Conservation (phyloP, 2,888 invertebrate species). For the Bhutanitis thaidina region DNA sequence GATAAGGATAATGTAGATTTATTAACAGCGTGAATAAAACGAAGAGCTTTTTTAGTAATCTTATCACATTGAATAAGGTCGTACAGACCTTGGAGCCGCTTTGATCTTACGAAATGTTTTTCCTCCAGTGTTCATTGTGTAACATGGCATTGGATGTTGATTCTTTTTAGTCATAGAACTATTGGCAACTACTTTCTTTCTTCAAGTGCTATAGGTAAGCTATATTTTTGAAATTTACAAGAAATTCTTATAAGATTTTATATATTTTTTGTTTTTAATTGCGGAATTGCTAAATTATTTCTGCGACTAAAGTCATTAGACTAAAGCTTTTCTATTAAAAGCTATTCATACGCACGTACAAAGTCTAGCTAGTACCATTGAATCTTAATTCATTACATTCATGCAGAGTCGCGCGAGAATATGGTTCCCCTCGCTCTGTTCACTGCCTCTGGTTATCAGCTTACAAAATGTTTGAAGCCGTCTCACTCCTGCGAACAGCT, state of each 20-base stretch:
- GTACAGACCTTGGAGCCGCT: conserved; percentile 49
- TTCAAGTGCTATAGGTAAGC: too few species aligned
- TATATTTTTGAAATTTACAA: too few species aligned
- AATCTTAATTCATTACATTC: conserved; percentile 78
- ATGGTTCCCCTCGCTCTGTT: conserved; percentile 76
- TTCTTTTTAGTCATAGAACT: neutral
- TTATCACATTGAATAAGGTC: conserved; percentile 47
- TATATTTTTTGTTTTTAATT: too few species aligned
- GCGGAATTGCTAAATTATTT: neutral
- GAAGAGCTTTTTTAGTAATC: conserved; percentile 44
- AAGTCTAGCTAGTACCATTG: conserved; percentile 61
- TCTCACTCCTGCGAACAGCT: conserved; percentile 57
- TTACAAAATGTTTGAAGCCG: conserved; percentile 73
- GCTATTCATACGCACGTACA: conserved; percentile 54
- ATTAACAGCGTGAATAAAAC: conserved; percentile 29
- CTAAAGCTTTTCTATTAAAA: conserved; percentile 47
- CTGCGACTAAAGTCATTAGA: neutral
- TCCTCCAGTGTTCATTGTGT: conserved; percentile 46
- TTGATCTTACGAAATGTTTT: conserved; percentile 52
- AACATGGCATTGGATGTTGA: conserved; percentile 27
- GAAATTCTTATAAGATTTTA: too few species aligned
- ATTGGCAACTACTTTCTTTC: too few species aligned
- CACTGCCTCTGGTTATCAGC: conserved; percentile 76
- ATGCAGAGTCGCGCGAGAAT: conserved; percentile 74
- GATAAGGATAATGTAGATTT: conserved; percentile 47